Base-by-base conservation (phyloP, 1,140 invertebrate species). In the Coenobita brevimanus region DNA sequence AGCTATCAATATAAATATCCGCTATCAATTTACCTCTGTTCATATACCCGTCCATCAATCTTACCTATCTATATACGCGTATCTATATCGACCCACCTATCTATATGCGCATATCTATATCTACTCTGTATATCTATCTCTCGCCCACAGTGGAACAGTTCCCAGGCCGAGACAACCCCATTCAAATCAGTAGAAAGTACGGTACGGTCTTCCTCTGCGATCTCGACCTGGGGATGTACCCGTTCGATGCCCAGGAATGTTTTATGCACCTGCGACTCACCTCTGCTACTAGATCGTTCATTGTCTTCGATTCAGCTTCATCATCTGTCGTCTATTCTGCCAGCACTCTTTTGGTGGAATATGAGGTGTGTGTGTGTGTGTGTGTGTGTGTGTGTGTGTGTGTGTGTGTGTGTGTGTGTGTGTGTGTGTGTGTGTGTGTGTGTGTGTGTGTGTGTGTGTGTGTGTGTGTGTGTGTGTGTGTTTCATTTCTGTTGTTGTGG, bases 221-320 rank as follows among this genome's bases (percentile, higher is more conserved):
- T 38, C 89, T 90, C 30, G 76, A 90, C 78, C 82, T 90, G 50
- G 60, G 78, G 15, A 67, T 90, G 24, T 90, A 89, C 41, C 89
- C 89, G 2, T 90, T 90, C 67, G 89, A 90, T 46, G 54, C 43
- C 1, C 89, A 90, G 24, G 21, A 73, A 30, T 90, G 89, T 54
- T 82, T 85, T 46, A 85, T 90, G 80, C 82, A 89, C 43, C 81
- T 90, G 15, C 57, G 57, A 50, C 64, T 90, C 43, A 36, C 75
- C 54, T 75, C 82, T 0, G 82, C 41, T 71, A 43, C 73, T 36
- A 76, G 38, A 2, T 36, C 43, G 38, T 85, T 67, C 73, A 30
- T 85, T 13, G 71, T n/a, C 15, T 75, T 85, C 54, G 38, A 85
- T 10, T 4, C 41, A 1, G 27, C 21, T 6, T 21, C 71, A 21